Base-by-base conservation (phyloP, 2,797 vertebrate genomes). In the Bufotes viridis region DNA sequence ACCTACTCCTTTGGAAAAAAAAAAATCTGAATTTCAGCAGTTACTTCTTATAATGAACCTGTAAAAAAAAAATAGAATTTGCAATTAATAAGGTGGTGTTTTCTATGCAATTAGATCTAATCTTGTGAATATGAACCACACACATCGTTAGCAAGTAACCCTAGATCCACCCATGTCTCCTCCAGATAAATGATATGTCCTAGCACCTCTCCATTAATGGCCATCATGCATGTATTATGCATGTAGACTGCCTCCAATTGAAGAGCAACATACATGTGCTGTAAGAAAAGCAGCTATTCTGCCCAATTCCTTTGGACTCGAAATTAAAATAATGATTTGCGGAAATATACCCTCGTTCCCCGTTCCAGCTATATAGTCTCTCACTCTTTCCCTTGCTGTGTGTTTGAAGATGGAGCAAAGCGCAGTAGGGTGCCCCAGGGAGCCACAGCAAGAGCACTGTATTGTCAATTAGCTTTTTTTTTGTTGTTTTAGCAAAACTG, bases 401-500 rank as follows among this genome's bases (percentile, higher is more conserved):
- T 72, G 67, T 88, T 84, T 88, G 87, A 88, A 84, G 82, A 60
- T 49, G n/a, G 57, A 88, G 87, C 87, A 88, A 88, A 88, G 87
- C 87, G 57, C 87, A 84, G 87, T 83, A 78, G 82, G 87, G 87
- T 78, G 87, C 75, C 57, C 55, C 87, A 72, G 87, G 55, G 72
- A 84, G 75, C 81, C 76, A 20, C 82, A 84, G 75, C 74, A 80
- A 88, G 65, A 84, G 75, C 87, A 88, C 87, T 26, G 61, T 78
- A 76, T 84, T 88, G 75, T 84, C 87, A 88, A 88, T 88, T 88
- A 88, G 87, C 14, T 84, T 80, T 53, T 53, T 24, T 63, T 63
- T 49, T 63, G 24, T 69, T 57, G 17, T 81, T 81, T 42, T 81
- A 81, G 65, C 18, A 79, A 88, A 84, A 84, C 58, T 72, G 82